Conservation (phyloP, 2,888 invertebrate species). For the Dryococelus australis region DNA sequence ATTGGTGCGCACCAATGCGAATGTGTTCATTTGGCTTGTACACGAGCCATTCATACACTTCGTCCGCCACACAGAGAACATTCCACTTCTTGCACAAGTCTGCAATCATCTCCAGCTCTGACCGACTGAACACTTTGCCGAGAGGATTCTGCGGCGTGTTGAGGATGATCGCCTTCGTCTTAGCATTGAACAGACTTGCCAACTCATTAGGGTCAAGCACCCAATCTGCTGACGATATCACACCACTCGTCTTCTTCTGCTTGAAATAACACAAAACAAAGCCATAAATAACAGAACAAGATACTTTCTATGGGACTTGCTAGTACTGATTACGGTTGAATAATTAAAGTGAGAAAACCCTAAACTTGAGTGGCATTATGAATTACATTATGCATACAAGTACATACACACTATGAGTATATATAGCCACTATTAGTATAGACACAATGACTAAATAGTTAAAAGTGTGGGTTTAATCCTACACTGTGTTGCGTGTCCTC, state of each 20-base stretch:
- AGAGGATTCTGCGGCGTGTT: conserved; percentile 98
- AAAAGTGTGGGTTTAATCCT: no score
- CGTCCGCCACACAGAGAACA: conserved; percentile 91
- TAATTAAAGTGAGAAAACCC: background rate
- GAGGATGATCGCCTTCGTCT: conserved; percentile 94
- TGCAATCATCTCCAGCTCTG: conserved; percentile 81
- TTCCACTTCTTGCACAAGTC: conserved; percentile 91
- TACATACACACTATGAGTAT: background rate
- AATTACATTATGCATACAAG: background rate
- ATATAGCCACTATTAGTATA: no score
- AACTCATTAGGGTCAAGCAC: conserved; percentile 84
- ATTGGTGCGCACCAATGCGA: conserved; percentile 76
- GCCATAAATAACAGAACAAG: background rate
- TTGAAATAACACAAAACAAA: conserved; percentile 34
- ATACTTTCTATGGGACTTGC: background rate
- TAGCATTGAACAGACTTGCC: conserved; percentile 77
- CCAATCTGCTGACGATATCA: conserved; percentile 84
- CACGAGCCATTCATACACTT: conserved; percentile 98
- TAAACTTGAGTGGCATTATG: background rate
- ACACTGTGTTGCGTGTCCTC: no score
- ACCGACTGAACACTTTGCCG: conserved; percentile 83
- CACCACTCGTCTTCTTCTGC: conserved; percentile 61
- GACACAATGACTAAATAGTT: no score
- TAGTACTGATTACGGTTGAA: background rate
- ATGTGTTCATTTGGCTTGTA: conserved; percentile 84